Evolutionary conservation across 2,797 vertebrate genomes (phyloP).

Genomic region (Ataeniobius toweri): DNA sequence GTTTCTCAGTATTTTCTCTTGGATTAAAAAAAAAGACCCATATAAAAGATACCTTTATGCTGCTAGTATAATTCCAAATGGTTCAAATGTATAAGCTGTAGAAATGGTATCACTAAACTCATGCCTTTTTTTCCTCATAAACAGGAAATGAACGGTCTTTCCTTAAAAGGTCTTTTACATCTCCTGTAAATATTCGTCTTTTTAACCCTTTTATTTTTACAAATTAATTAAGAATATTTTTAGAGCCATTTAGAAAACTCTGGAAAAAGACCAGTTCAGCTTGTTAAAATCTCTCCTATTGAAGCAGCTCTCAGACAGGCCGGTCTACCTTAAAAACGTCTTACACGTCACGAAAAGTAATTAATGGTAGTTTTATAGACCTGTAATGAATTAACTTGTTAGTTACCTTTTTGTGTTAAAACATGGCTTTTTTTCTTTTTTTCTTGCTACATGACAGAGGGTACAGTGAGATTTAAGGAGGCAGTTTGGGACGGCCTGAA

Average conservation of each 20-base stretch:
- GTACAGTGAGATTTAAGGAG: neutral
- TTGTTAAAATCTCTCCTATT: slow-evolving; percentile 12
- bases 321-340: neutral
- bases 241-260: neutral
- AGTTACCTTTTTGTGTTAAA: neutral
- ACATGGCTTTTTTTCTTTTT: neutral
- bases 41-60: neutral
- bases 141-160: neutral
- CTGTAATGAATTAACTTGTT: neutral
- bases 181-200: neutral
- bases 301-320: neutral
- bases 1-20: neutral
- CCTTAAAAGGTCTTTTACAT: neutral
- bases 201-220: slow-evolving; percentile 30
- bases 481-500: neutral
- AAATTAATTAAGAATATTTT: slow-evolving; percentile 10
- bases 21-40: neutral
- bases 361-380: neutral
- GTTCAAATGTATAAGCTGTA: neutral
- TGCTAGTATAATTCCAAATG: neutral
- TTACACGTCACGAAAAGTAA: neutral
- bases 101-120: neutral
- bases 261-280: slow-evolving; percentile 21
- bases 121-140: neutral
- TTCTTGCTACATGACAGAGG: neutral